Evolutionary conservation across 1,140 invertebrate genomes (phyloP).

Genomic region (Brachionus plicatilis): DNA sequence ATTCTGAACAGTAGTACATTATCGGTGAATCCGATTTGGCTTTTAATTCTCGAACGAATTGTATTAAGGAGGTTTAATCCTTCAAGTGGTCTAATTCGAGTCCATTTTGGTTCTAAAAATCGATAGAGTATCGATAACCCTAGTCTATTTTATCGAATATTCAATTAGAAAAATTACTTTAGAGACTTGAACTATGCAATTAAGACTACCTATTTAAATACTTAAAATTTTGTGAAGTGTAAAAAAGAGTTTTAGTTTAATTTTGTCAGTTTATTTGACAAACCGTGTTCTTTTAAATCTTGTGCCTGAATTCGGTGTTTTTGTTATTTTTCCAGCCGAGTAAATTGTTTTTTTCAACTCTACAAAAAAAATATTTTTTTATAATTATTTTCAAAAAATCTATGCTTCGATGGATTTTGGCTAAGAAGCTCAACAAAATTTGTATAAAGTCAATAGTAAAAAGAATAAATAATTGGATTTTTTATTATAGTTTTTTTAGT

Average conservation of each 20-base stretch:
- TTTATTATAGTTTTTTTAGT: neutral
- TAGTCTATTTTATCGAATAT: neutral
- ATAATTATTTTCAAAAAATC: neutral
- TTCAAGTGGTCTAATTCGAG: neutral
- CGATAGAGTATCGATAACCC: neutral
- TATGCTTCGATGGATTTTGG: neutral
- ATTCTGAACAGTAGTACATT: neutral
- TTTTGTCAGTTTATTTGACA: neutral
- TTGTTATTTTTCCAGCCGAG: neutral
- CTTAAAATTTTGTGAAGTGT: conserved; percentile 2
- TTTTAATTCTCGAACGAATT: neutral
- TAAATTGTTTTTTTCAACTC: neutral
- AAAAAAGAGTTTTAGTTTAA: neutral
- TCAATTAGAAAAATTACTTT: neutral
- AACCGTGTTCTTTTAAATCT: neutral
- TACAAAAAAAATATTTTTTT: neutral
- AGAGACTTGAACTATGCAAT: neutral
- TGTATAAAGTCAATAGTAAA: neutral
- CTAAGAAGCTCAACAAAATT: neutral
- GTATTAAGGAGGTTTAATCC: neutral
- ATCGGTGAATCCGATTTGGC: neutral
- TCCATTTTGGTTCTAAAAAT: neutral
- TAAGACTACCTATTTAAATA: neutral
- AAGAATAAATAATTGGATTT: neutral
- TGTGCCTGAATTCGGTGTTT: neutral